Evolutionary conservation across 2,113 vertebrate species (phyloP).

Genomic region (Eira barbara): DNA sequence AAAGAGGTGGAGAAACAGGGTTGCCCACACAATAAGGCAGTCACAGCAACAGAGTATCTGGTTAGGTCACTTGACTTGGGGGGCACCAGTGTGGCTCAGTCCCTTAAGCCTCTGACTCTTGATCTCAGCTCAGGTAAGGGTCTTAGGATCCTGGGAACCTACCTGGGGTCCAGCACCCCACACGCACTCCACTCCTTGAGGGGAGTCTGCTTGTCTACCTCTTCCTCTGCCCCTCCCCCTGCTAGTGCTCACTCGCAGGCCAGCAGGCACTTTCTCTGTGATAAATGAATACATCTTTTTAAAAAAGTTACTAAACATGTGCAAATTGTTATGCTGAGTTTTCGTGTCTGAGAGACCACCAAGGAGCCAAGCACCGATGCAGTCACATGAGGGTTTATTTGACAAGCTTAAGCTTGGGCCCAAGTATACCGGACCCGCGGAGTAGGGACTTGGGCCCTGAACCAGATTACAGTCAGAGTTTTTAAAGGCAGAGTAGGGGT

Average conservation of each 20-base stretch:
- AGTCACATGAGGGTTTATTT: too few relatives aligned
- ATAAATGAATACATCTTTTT: not conserved
- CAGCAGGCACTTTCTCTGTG: not conserved
- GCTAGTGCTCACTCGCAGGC: rapidly evolving
- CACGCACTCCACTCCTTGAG: too few relatives aligned
- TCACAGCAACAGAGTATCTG: rapidly evolving
- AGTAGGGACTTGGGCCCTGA: too few relatives aligned
- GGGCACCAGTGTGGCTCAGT: too few relatives aligned
- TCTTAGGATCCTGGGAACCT: not conserved
- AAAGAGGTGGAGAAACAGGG: not conserved
- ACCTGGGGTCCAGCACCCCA: not conserved
- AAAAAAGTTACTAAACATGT: not conserved
- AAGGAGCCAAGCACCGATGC: too few relatives aligned
- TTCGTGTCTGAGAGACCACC: too few relatives aligned
- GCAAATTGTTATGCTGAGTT: not conserved
- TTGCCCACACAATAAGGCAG: too few relatives aligned
- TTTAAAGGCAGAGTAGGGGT: too few relatives aligned
- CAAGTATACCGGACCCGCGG: too few relatives aligned
- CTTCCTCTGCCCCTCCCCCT: not conserved
- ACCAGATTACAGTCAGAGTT: too few relatives aligned
- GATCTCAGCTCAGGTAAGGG: not conserved
- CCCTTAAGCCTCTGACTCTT: not conserved
- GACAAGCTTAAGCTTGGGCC: too few relatives aligned
- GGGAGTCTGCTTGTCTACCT: too few relatives aligned
- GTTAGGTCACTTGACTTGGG: not conserved